A percentile compares a stretch with the other conserved stretches of the same genome.
These are phyloP conservation scores for Falco biarmicus DNA, from an alignment of 2,797 vertebrate species.

Conservation along the genomic window DNA sequence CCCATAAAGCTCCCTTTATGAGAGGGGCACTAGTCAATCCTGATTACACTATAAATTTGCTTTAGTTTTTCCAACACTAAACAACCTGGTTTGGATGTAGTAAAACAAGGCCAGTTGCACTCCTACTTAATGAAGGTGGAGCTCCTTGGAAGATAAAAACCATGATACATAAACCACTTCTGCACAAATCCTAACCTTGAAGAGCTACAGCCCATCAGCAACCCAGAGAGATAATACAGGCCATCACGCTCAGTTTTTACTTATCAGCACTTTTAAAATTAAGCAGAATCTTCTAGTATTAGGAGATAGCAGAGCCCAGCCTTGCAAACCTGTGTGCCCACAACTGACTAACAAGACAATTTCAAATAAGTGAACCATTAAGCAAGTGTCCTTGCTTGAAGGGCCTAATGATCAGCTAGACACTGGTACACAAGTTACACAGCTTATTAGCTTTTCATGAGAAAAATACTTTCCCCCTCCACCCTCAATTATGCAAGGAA, in stretches of 20 bases:
- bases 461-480: not conserved
- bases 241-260: not conserved
- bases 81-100: not conserved
- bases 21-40: not conserved
- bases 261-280: not conserved
- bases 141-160: not conserved
- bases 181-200: not conserved
- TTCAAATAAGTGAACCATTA: slow-evolving; percentile 20
- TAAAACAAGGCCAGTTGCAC: not conserved
- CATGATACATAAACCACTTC: not conserved
- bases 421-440: not conserved
- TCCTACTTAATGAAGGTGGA: not conserved
- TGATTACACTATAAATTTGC: not conserved
- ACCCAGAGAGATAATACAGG: not conserved
- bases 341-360: not conserved
- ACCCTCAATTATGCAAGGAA: not conserved
- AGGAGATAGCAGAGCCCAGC: not conserved
- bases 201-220: not conserved
- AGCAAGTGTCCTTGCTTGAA: not conserved
- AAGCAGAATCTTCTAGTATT: not conserved
- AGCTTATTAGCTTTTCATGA: not conserved
- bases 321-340: not conserved
- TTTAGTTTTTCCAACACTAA: not conserved
- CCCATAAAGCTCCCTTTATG: not conserved
- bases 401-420: not conserved